A percentile compares a stretch with the other conserved stretches of the same genome.
These are phyloP conservation scores for Myotis davidii DNA, from an alignment of 2,113 vertebrate species.

Conservation along the genomic window DNA sequence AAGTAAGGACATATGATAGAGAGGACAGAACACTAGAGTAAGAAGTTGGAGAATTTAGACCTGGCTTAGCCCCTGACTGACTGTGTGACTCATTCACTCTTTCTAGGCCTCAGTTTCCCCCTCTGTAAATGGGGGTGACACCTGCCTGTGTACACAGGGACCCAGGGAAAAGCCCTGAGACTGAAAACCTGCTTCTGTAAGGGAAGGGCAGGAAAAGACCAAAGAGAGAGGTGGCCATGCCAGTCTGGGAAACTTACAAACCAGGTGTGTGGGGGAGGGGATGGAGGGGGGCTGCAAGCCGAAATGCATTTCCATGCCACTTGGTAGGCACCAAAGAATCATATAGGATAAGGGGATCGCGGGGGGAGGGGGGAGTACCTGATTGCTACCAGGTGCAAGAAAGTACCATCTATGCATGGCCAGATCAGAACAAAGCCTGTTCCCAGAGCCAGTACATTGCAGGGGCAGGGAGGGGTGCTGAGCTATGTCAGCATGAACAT, in stretches of 20 bases:
- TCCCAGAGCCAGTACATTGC: not conserved
- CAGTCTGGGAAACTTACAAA: not conserved
- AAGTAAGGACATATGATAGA: not conserved
- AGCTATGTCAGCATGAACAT: not conserved
- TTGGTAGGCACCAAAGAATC: not conserved
- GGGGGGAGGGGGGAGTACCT: not conserved
- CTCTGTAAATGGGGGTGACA: not conserved
- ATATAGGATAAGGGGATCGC: not conserved
- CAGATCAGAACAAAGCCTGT: not conserved
- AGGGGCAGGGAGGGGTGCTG: not conserved
- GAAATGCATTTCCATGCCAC: not conserved
- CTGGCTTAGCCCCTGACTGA: not conserved
- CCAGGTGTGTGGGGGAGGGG: rapidly evolving
- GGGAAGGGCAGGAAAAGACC: not conserved
- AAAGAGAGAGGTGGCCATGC: not conserved
- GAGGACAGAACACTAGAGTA: not conserved
- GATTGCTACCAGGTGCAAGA: not conserved
- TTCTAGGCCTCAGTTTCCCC: not conserved
- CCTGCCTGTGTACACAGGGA: not conserved
- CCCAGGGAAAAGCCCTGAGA: not conserved
- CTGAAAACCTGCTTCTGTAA: not conserved
- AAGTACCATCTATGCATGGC: not conserved
- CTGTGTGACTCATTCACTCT: not conserved
- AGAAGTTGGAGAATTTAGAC: not conserved
- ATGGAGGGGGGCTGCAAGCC: not conserved